Percentiles rank a stretch among this genome's conserved stretches.
phyloP scores from a whole-genome alignment of 1,140 invertebrate species.

The Drosophila littoralis region DNA sequence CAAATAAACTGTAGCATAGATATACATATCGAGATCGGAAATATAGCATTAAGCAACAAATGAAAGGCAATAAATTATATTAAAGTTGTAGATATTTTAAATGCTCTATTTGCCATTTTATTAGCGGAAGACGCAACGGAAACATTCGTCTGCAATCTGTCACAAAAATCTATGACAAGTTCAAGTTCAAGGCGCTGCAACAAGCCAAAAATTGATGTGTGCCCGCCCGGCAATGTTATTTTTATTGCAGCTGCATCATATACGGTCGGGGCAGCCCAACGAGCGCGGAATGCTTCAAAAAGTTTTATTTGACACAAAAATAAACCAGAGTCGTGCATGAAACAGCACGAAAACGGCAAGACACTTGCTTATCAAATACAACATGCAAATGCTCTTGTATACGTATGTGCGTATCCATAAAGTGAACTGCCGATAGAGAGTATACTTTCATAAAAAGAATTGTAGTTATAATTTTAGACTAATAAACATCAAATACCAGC shows the following conservation, averaged over 20 bases:
- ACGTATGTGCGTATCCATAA: neutral
- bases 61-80: conserved; percentile 76
- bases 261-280: conserved; percentile 19
- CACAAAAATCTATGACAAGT: conserved; percentile 69
- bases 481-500: no score
- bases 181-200: conserved; percentile 68
- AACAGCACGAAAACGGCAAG: neutral
- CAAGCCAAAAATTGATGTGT: conserved; percentile 63
- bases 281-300: conserved; percentile 17
- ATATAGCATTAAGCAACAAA: conserved; percentile 69
- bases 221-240: conserved; percentile 62
- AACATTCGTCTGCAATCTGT: conserved; percentile 48
- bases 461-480: neutral
- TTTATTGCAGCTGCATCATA: conserved; percentile 48
- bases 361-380: conserved; percentile 12
- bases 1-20: conserved; percentile 71
- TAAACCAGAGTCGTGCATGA: conserved; percentile 11
- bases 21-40: conserved; percentile 66
- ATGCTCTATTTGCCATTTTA: conserved; percentile 4
- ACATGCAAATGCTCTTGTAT: neutral
- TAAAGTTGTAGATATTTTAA: conserved; percentile 56
- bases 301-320: conserved; percentile 27
- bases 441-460: neutral
- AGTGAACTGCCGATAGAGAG: conserved; percentile 8
- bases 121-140: conserved; percentile 47